Percentiles rank a stretch among this genome's conserved stretches.
Conservation (phyloP, 2,888 invertebrate species). For the Hypomecis atomaria region DNA sequence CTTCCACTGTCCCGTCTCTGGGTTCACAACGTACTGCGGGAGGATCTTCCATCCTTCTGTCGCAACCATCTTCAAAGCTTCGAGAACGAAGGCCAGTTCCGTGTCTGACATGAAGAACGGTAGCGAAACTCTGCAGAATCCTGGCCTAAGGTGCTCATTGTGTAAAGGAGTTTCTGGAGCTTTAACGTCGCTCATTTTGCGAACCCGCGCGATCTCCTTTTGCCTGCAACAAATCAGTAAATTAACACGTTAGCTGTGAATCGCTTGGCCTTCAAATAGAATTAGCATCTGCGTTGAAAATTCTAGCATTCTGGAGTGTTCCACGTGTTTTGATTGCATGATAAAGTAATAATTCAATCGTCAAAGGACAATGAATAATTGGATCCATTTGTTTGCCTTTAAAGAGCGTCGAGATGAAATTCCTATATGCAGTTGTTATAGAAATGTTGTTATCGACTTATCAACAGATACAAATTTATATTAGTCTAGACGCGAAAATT, state of each 20-base stretch:
- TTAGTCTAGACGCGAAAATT: neutral
- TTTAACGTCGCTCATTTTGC: conserved; percentile 74
- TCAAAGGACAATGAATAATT: conserved; percentile 1
- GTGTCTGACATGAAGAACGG: conserved; percentile 93
- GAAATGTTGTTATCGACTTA: neutral
- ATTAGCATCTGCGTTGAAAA: conserved; percentile 48
- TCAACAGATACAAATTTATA: neutral
- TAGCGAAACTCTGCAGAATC: conserved; percentile 93
- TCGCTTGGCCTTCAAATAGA: conserved; percentile 49
- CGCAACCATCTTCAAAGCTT: conserved; percentile 94
- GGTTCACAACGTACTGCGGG: conserved; percentile 94
- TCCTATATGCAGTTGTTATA: neutral
- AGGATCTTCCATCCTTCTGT: conserved; percentile 95
- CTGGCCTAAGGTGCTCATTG: conserved; percentile 92
- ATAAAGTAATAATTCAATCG: conserved; percentile 60
- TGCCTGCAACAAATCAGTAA: conserved; percentile 64
- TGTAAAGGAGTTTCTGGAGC: conserved; percentile 74
- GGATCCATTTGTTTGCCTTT: conserved; percentile 12
- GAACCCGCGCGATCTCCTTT: conserved; percentile 73
- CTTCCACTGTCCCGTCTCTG: conserved; percentile 95
- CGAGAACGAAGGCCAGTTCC: conserved; percentile 92
- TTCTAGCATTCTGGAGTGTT: conserved; percentile 42
- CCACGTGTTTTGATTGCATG: conserved; percentile 36
- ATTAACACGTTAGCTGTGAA: conserved; percentile 38
- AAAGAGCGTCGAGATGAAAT: neutral